Conservation (phyloP, 2,113 vertebrate species). For the Dipodomys stephensi region DNA sequence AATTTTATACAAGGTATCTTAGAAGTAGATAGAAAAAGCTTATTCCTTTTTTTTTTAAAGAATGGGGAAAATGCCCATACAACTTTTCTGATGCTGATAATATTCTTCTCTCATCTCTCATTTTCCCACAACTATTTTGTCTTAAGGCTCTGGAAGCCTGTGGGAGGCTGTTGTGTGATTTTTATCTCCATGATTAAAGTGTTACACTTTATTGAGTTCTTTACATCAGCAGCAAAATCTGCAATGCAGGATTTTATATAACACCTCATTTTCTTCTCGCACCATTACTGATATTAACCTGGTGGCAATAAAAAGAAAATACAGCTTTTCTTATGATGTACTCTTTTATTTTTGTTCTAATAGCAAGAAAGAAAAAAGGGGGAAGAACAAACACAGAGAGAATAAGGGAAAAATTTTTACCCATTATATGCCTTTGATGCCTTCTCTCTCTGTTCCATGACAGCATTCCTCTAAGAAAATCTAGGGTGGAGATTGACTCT, state of each 20-base stretch:
- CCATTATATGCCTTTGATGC: background rate
- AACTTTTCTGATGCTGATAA: slow-evolving; percentile 72
- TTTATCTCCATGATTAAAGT: slow-evolving; percentile 91
- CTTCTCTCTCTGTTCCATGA: background rate
- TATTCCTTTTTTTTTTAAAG: slow-evolving; percentile 55
- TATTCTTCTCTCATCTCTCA: slow-evolving; percentile 76
- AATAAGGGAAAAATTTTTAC: slow-evolving; percentile 5
- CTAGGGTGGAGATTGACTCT: background rate
- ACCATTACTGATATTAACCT: slow-evolving; percentile 89
- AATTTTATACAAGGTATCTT: slow-evolving; percentile 66
- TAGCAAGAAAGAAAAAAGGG: background rate
- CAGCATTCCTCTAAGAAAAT: background rate
- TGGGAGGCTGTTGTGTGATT: slow-evolving; percentile 86
- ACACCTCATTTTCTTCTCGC: slow-evolving; percentile 87
- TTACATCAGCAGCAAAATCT: slow-evolving; percentile 88
- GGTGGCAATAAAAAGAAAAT: slow-evolving; percentile 88
- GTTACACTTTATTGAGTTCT: slow-evolving; percentile 89
- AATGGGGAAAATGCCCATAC: background rate
- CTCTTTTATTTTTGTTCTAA: slow-evolving; percentile 69
- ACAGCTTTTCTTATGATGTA: slow-evolving; percentile 78
- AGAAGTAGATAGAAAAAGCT: slow-evolving; percentile 58
- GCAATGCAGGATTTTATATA: slow-evolving; percentile 91
- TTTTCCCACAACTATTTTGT: slow-evolving; percentile 85
- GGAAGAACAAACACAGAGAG: background rate
- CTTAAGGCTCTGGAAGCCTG: slow-evolving; percentile 84